Base-by-base conservation (phyloP, 2,888 invertebrate genomes). In the Diabrotica balteata region DNA sequence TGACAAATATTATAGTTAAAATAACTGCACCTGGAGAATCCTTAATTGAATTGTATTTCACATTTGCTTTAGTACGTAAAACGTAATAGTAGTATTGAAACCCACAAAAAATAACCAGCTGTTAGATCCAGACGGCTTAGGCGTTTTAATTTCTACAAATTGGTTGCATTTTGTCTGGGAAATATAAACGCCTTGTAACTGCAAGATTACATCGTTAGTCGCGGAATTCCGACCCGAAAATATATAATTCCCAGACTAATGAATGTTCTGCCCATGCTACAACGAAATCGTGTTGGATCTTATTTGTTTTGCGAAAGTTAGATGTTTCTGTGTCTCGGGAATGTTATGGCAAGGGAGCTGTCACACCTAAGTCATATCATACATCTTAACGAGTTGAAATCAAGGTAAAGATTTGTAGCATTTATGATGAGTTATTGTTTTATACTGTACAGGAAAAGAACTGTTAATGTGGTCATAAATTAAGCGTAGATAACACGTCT, bases 321-420 rank as follows among this genome's bases (percentile, higher is more conserved):
- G 75, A 73, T 73, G 73, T 66, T 60, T 59, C 59, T 69, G 58
- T 65, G 47, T 46, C 54, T 63, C 52, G 54, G 52, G 66, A 66
- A 66, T 73, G 69, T 73, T 72, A 66, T 74, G 73, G 72, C 74
- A 72, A 66, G 55, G 67, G 66, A 70, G 58, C 72, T 67, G 69
- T 69, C 67, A 64, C 66, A 68, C 69, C 73, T 75, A 77, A 77
- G 76, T 72, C 71, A 50, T 64, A 58, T 67, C 69, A 75, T 76
- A 70, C 70, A 77, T 78, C 78, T 32, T 32, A 32, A 32, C 32
- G 32, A 32, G 32, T 32, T 32, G 32, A 32, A 32, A 32, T 32
- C 32, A 5, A 32, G 32, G 32, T 4, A 32, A 32, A 32, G 32
- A 32, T 32, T 32, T 32, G 32, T 32, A 4, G 32, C 32, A 32